Evolutionary conservation across 2,797 vertebrate species (phyloP).

Genomic region (Parauchenoglanis punctatus): DNA sequence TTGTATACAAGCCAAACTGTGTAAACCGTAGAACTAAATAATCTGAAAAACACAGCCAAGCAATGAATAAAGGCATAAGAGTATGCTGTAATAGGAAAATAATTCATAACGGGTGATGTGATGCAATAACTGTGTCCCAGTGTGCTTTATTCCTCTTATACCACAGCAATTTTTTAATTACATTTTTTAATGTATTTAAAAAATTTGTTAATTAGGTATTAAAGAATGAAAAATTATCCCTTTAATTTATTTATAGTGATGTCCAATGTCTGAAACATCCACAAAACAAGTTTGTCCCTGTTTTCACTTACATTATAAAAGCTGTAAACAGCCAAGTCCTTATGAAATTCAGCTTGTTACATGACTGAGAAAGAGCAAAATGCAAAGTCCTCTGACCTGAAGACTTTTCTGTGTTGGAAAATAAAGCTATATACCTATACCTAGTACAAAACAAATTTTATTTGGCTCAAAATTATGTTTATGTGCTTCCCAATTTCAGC

Average conservation of each 20-base stretch:
- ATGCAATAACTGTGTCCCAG: background rate
- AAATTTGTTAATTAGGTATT: background rate
- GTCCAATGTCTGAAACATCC: background rate
- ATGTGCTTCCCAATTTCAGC: background rate
- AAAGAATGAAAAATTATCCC: background rate
- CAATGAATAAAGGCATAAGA: background rate
- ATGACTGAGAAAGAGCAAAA: background rate
- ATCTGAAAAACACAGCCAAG: background rate
- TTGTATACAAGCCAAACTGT: background rate
- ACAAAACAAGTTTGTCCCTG: background rate
- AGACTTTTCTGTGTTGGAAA: background rate
- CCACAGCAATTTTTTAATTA: background rate
- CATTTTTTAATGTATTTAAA: background rate
- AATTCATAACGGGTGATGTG: background rate
- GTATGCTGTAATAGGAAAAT: background rate
- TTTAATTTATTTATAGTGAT: background rate
- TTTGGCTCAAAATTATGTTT: background rate
- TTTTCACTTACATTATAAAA: background rate
- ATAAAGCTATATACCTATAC: background rate
- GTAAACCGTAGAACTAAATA: background rate
- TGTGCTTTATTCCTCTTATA: background rate
- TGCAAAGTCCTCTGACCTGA: background rate
- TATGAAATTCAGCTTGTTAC: background rate
- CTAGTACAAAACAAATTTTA: background rate
- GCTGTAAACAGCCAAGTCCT: background rate